Evolutionary conservation across 1,140 invertebrate genomes (phyloP), one percentile per base, ranked within the genome.

Genomic region (Drosophila kurseongensis): DNA sequence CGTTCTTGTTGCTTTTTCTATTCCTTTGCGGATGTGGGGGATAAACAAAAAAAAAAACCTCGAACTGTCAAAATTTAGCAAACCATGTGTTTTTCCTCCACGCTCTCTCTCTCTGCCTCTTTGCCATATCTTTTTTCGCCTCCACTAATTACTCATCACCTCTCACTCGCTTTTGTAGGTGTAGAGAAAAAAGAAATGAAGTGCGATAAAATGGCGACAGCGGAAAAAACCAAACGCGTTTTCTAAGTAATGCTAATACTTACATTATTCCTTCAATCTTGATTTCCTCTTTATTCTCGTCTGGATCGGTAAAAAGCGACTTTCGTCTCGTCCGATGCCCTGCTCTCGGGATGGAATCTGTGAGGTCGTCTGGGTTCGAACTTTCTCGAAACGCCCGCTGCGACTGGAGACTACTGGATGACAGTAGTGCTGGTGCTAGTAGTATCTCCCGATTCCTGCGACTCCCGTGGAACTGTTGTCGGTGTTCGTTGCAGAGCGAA

Each of bases 241-340:
- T 51, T 40, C 52, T 59, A 75, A 75, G 32, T 45, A 4, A 32
- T 50, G 59, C 32, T 6, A 10, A 29, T 76, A 86, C 83, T 86
- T 36, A 88, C 83, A 88, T 88, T 88, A 88, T 77, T 79, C 83
- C 84, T 80, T 75, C 83, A 88, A 88, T 89, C 65, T 90, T 89
- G 85, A 75, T 72, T 54, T 83, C 56, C 72, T 88, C 83, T 61
- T 60, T 27, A 48, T 72, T 23, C n/a, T 89, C 85, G 57, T 89
- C 77, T 61, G 84, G 66, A 61, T 90, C 69, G 51, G 16, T 71
- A 38, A 84, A 90, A 69, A 80, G 69, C 52, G 84, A 75, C 66
- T 89, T 90, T 55, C 77, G 72, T 75, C 62, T 68, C 58, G 79
- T 73, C 44, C 76, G 68, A 13, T 66, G 65, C 65, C 60, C 75